A percentile compares a stretch with the other conserved stretches of the same genome.
phyloP scores from a whole-genome alignment of 2,797 vertebrate genomes.

The Sandelia bainsii region DNA sequence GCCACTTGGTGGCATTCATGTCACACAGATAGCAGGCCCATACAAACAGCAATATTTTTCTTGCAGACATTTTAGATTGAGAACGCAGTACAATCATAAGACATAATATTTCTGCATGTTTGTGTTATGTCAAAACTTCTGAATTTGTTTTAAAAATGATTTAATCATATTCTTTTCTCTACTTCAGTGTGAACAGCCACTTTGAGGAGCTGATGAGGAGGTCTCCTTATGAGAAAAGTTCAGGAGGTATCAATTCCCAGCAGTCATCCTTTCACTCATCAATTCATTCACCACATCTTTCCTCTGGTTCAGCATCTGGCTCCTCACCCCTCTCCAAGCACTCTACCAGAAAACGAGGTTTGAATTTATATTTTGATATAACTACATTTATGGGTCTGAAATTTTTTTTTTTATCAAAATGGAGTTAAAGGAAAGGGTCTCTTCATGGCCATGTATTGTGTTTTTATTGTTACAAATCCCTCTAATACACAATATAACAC shows the following conservation, averaged over 20 bases:
- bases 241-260: slow-evolving; percentile 77
- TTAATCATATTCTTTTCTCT: not conserved
- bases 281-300: slow-evolving; percentile 80
- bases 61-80: slow-evolving; percentile 11
- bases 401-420: not conserved
- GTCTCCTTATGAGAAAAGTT: slow-evolving; percentile 78
- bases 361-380: not conserved
- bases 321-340: slow-evolving; percentile 87
- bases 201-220: slow-evolving; percentile 86
- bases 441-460: not conserved
- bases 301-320: slow-evolving; percentile 82
- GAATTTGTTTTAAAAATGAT: not conserved
- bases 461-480: not conserved
- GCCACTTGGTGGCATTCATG: slow-evolving; percentile 71
- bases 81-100: not conserved
- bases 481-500: not conserved
- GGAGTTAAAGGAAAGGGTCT: not conserved
- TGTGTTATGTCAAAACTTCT: not conserved
- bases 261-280: slow-evolving; percentile 83
- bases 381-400: not conserved
- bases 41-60: not conserved
- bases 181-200: slow-evolving; percentile 73
- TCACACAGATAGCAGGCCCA: slow-evolving; percentile 31
- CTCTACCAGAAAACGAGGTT: slow-evolving; percentile 86
- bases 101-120: not conserved